These are phyloP conservation scores for Hydropsyche tenuis DNA, from an alignment of 1,140 invertebrate genomes.

Conservation along the genomic window DNA sequence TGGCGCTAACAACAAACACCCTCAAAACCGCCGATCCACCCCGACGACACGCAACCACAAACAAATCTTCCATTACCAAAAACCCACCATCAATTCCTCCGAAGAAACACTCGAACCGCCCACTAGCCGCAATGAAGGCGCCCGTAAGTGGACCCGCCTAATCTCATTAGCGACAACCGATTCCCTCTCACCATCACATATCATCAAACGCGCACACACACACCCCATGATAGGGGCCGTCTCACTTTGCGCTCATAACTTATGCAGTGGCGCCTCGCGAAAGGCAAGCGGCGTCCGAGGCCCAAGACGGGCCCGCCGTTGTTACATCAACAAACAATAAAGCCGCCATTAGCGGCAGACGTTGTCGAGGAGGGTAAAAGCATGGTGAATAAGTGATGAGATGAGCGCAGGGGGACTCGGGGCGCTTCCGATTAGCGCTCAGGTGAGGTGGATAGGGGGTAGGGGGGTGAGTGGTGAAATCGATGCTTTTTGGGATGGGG, in stretches of 20 bases:
- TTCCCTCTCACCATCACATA: too few relatives aligned
- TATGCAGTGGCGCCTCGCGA: slow-evolving; percentile 31
- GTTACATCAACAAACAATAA: slow-evolving; percentile 44
- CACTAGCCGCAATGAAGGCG: not conserved
- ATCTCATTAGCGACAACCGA: slow-evolving; percentile 27
- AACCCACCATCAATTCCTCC: too few relatives aligned
- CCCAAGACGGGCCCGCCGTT: slow-evolving; percentile 8
- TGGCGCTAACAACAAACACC: too few relatives aligned
- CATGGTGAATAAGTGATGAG: slow-evolving; percentile 42
- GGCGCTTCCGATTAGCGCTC: too few relatives aligned
- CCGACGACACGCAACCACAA: too few relatives aligned
- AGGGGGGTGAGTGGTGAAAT: too few relatives aligned
- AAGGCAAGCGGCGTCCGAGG: slow-evolving; percentile 19
- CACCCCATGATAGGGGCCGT: slow-evolving; percentile 7
- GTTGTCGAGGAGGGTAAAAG: slow-evolving; percentile 40
- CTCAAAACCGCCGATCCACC: too few relatives aligned
- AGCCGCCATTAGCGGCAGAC: slow-evolving; percentile 39
- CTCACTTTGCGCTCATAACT: slow-evolving; percentile 39
- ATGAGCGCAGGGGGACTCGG: too few relatives aligned
- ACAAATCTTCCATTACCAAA: too few relatives aligned
- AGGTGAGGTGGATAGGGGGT: too few relatives aligned
- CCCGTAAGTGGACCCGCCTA: not conserved
- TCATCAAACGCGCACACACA: not conserved
- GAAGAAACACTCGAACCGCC: too few relatives aligned
- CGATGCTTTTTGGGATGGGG: too few relatives aligned